Evolutionary conservation across 2,797 vertebrate genomes (phyloP), one percentile per base, ranked within the genome.

Genomic region (Remorina albescens): DNA sequence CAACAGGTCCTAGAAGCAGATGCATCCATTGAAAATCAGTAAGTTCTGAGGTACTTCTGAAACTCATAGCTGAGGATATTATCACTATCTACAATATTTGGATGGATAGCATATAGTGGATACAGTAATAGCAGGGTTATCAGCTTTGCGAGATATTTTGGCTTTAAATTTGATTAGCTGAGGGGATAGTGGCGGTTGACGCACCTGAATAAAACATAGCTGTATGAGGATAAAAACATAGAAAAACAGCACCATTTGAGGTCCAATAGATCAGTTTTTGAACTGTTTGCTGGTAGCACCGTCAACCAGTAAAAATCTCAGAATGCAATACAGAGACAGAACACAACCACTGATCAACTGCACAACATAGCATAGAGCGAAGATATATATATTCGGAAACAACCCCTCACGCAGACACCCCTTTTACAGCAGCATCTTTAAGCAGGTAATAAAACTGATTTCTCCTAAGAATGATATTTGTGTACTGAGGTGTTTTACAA

Each of bases 171-270:
- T 83, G 87, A 91, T 86, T 86, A 88, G 87, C 82, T 85, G 87
- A 88, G 87, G 89, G 88, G 80, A 82, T 80, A 88, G 86, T 81
- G 85, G 90, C 68, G 80, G 84, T 85, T 74, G 80, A 91, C 87
- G 86, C 90, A 89, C 90, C 88, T 91, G 88, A 87, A 90, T 90
- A 89, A 86, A 89, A 90, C 83, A 88, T 78, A 90, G 88, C 86
- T 76, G 87, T 82, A 90, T 89, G 87, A 89, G 91, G 85, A 88
- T 91, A 91, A 90, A 92, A 92, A 93, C 91, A 93, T 94, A 94
- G 90, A 93, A 94, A 95, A 95, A 93, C 94, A 95, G 94, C 95
- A 95, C 95, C 94, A 86, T 94, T 93, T 95, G 94, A 95, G 94
- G 94, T 95, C 94, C 93, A 90, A 92, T 80, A 92, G 89, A 93